Evolutionary conservation across 2,888 invertebrate genomes (phyloP).

Genomic region (Rosalia funebris): DNA sequence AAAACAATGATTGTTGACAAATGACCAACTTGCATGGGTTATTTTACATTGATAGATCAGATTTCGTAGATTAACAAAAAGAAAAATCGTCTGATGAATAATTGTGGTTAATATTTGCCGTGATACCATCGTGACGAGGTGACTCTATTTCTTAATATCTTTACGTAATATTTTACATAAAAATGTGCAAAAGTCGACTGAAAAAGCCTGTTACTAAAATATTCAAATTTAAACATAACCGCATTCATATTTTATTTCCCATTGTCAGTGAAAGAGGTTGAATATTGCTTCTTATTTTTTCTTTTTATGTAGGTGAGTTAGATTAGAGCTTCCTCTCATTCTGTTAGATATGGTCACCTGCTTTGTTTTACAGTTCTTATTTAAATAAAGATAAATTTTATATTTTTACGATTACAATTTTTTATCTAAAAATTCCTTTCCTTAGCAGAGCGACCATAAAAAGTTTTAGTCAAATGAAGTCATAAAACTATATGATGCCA

Average conservation of each 20-base stretch:
- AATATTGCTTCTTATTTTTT: not conserved
- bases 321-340: too few species aligned
- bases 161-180: not conserved
- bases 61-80: not conserved
- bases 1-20: not conserved
- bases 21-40: not conserved
- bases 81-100: not conserved
- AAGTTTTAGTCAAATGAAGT: conserved; percentile 5
- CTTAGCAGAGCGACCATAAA: not conserved
- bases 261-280: not conserved
- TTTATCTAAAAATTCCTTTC: conserved; percentile 2
- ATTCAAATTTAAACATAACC: too few species aligned
- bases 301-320: not conserved
- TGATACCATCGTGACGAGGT: not conserved
- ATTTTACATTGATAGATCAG: not conserved
- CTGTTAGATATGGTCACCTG: not conserved
- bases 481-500: conserved; percentile 6
- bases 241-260: not conserved
- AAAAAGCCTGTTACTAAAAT: too few species aligned
- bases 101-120: not conserved
- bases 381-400: conserved; percentile 1
- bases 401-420: not conserved
- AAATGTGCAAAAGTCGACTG: not conserved
- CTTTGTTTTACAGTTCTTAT: not conserved
- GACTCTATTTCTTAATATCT: not conserved